A percentile compares a stretch with the other conserved stretches of the same genome.
Conservation (phyloP, 1,140 invertebrate genomes). For the Brachionus asplanchnoidis region DNA sequence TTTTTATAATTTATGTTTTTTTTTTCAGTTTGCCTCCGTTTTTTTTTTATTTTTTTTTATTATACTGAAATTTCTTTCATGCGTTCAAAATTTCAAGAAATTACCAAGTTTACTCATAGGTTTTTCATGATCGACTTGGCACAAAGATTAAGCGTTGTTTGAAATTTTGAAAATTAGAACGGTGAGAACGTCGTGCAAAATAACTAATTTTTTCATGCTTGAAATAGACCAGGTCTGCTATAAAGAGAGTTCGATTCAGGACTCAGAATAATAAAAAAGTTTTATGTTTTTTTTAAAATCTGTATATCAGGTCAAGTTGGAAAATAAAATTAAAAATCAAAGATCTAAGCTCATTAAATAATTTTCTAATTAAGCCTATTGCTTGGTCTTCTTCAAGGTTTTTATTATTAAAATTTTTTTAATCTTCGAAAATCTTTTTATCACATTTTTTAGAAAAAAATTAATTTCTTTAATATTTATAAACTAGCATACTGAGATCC, state of each 20-base stretch:
- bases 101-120: background rate
- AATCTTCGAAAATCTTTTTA: too few relatives aligned
- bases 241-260: background rate
- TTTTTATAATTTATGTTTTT: background rate
- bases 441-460: too few relatives aligned
- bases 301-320: background rate
- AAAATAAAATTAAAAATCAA: background rate
- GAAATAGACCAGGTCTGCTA: background rate
- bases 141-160: background rate
- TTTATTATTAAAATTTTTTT: too few relatives aligned
- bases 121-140: conserved; percentile 4
- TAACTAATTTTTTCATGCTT: background rate
- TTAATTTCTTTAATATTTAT: too few relatives aligned
- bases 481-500: too few relatives aligned
- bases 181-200: background rate
- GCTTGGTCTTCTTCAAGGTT: too few relatives aligned
- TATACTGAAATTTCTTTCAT: conserved; percentile 20
- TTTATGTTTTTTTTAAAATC: too few relatives aligned
- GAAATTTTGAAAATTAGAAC: background rate
- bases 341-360: background rate
- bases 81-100: conserved; percentile 31
- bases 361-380: background rate
- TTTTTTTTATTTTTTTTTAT: background rate
- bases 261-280: background rate
- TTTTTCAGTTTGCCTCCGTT: background rate